These are phyloP conservation scores for Drepanosiphum platanoidis DNA, from an alignment of 2,888 invertebrate genomes.

Conservation along the genomic window DNA sequence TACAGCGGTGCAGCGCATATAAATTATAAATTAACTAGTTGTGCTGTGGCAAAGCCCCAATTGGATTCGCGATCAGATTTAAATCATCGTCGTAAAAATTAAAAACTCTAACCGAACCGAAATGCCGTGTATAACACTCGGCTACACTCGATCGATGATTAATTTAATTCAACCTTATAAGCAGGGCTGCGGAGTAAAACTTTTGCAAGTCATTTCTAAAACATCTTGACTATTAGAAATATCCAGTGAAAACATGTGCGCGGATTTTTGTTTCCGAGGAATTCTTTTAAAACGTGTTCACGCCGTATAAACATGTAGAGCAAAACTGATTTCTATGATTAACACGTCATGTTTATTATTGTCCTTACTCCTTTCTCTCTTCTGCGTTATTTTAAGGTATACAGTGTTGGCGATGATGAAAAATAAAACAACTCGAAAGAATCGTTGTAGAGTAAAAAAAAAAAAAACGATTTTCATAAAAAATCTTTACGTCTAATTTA, in stretches of 20 bases:
- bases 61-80: neutral
- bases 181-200: neutral
- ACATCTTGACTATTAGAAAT: neutral
- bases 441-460: neutral
- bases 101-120: neutral
- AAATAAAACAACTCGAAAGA: neutral
- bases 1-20: too few relatives aligned
- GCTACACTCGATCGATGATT: neutral
- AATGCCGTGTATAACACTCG: neutral
- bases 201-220: neutral
- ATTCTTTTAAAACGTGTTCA: slow-evolving; percentile 35
- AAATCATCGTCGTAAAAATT: too few relatives aligned
- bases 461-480: neutral
- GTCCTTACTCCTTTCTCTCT: slow-evolving; percentile 40
- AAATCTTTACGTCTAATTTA: neutral
- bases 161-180: neutral
- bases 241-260: neutral
- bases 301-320: slow-evolving; percentile 40
- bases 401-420: neutral
- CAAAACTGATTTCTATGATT: slow-evolving; percentile 42
- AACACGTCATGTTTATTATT: neutral
- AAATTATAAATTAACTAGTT: too few relatives aligned
- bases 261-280: neutral
- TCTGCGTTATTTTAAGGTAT: neutral
- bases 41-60: neutral